A percentile compares a stretch with the other conserved stretches of the same genome.
Evolutionary conservation across 2,888 invertebrate genomes (phyloP).

Genomic region (Heliothis peltigera): DNA sequence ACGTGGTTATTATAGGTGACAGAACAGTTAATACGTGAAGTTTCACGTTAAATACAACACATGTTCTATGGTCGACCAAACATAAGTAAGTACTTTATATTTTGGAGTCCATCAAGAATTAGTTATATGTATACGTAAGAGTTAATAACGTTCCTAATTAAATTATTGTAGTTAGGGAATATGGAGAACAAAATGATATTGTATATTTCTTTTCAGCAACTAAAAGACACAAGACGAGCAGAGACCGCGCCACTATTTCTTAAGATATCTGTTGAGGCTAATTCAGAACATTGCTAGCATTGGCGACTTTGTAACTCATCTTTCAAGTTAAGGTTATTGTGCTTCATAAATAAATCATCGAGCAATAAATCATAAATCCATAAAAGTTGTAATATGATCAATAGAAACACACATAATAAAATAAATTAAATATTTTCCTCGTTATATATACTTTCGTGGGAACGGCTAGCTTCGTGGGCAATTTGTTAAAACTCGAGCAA

Average conservation of each 20-base stretch:
- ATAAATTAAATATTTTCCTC: constrained; percentile 58
- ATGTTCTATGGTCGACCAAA: too few relatives aligned
- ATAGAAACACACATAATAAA: constrained; percentile 51
- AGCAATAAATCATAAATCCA: constrained; percentile 52
- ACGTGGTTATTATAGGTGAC: constrained; percentile 35
- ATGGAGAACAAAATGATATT: too few relatives aligned
- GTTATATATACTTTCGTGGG: constrained; percentile 54
- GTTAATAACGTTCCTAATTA: too few relatives aligned
- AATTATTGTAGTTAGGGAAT: too few relatives aligned
- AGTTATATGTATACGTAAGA: too few relatives aligned
- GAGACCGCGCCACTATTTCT: too few relatives aligned
- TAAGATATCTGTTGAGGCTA: background rate
- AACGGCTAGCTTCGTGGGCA: constrained; percentile 56
- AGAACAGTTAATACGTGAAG: constrained; percentile 7
- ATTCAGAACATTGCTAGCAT: background rate
- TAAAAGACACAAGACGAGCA: too few relatives aligned
- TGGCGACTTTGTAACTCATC: too few relatives aligned
- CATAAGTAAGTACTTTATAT: too few relatives aligned
- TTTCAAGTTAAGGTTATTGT: constrained; percentile 24
- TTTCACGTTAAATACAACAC: constrained; percentile 3
- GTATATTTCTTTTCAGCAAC: too few relatives aligned
- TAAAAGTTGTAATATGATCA: constrained; percentile 50
- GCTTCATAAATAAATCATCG: constrained; percentile 39
- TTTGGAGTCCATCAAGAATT: too few relatives aligned
- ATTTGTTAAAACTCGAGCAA: constrained; percentile 58